Conservation (phyloP, 1,140 invertebrate genomes). For the Brachionus manjavacas region DNA sequence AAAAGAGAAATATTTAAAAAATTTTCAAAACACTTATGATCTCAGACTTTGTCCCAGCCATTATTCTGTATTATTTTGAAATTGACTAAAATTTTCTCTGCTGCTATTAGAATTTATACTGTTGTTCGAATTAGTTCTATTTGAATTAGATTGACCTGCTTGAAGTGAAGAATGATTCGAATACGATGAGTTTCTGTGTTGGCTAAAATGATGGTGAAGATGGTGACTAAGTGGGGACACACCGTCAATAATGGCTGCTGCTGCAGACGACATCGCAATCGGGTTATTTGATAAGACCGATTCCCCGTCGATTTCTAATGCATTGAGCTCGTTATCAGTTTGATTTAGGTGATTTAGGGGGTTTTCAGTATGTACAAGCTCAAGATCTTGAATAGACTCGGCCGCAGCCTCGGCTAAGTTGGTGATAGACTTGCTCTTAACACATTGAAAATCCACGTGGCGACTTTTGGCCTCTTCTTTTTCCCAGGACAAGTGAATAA, state of each 20-base stretch:
- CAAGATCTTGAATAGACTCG: constrained; percentile 37
- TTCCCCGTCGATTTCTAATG: constrained; percentile 18
- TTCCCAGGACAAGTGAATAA: constrained; percentile 95
- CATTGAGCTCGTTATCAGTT: constrained; percentile 15
- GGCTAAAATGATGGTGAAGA: constrained; percentile 23
- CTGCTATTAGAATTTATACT: not conserved
- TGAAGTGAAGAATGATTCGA: not conserved
- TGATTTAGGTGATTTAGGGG: constrained; percentile 3
- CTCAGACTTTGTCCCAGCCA: not conserved
- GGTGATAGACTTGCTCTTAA: constrained; percentile 57
- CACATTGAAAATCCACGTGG: constrained; percentile 87
- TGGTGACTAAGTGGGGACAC: constrained; percentile 14
- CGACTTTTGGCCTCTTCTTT: constrained; percentile 93
- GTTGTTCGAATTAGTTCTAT: not conserved
- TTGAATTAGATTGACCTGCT: not conserved
- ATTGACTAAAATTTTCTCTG: constrained; percentile 23
- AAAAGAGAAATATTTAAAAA: not conserved
- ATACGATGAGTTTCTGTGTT: constrained; percentile 22
- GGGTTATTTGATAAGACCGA: constrained; percentile 15
- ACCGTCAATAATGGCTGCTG: constrained; percentile 36
- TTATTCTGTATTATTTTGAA: constrained; percentile 8
- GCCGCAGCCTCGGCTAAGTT: constrained; percentile 51
- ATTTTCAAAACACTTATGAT: not conserved
- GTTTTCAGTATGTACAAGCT: constrained; percentile 36
- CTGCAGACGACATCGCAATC: not conserved